Percentiles rank a stretch among this genome's conserved stretches.
Conservation (phyloP, 1,140 invertebrate species). For the Saccostrea echinata region DNA sequence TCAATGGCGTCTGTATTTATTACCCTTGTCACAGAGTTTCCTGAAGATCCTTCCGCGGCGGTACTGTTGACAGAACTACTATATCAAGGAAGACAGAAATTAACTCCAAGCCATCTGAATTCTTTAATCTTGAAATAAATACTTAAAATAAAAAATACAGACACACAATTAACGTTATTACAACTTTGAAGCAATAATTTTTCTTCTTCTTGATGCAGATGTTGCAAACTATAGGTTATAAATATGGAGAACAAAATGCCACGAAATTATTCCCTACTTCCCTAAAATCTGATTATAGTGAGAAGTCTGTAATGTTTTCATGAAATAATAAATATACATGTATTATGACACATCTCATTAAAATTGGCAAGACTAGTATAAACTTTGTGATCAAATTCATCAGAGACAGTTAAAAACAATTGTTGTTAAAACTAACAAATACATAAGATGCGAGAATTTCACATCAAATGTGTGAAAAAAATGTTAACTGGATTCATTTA, state of each 20-base stretch:
- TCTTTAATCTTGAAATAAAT: constrained; percentile 11
- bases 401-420: background rate
- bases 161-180: background rate
- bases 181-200: background rate
- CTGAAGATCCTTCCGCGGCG: background rate
- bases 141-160: background rate
- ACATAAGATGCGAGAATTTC: background rate
- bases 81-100: background rate
- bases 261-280: background rate
- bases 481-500: background rate
- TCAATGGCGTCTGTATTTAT: background rate
- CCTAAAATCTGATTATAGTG: background rate
- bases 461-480: background rate
- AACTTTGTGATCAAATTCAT: background rate
- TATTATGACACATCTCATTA: constrained; percentile 2
- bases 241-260: background rate
- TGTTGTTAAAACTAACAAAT: background rate
- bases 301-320: background rate
- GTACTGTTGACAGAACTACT: background rate
- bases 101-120: background rate
- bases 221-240: background rate
- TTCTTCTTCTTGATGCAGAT: background rate
- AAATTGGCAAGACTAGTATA: constrained; percentile 21
- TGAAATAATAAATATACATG: background rate
- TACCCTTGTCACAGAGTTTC: background rate